Percentiles rank a stretch among this genome's conserved stretches.
Conservation (phyloP, 1,140 invertebrate genomes). For the Anadara kagoshimensis region DNA sequence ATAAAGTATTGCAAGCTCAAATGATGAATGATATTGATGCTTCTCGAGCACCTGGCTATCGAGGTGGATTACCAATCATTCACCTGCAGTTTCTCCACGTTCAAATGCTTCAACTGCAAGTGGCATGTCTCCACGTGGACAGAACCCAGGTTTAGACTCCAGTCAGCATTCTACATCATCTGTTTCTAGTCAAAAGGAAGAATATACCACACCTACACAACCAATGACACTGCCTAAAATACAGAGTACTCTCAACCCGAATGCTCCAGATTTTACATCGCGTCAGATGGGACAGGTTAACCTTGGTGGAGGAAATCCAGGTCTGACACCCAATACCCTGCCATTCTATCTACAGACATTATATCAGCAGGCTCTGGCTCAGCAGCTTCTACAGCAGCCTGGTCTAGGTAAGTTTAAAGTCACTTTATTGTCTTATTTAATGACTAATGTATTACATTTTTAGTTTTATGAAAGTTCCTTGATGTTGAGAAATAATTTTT, state of each 20-base stretch:
- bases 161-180: slow-evolving; percentile 37
- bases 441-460: not conserved
- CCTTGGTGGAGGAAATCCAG: slow-evolving; percentile 13
- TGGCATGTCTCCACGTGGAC: slow-evolving; percentile 47
- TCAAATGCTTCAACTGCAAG: slow-evolving; percentile 52
- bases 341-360: slow-evolving; percentile 38
- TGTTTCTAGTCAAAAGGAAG: slow-evolving; percentile 58
- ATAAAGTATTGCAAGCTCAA: not conserved
- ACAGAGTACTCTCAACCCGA: slow-evolving; percentile 87
- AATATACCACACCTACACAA: slow-evolving; percentile 72
- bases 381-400: slow-evolving; percentile 39
- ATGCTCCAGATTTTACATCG: slow-evolving; percentile 85
- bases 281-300: slow-evolving; percentile 35
- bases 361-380: slow-evolving; percentile 43
- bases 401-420: slow-evolving; percentile 16
- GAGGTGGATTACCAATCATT: slow-evolving; percentile 30
- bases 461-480: not conserved
- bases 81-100: slow-evolving; percentile 81
- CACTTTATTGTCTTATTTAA: too few relatives aligned
- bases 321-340: slow-evolving; percentile 18
- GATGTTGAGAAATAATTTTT: too few relatives aligned
- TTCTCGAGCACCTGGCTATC: slow-evolving; percentile 80
- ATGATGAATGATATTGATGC: slow-evolving; percentile 33
- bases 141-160: slow-evolving; percentile 38
- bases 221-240: slow-evolving; percentile 73